Percentiles rank a stretch among this genome's conserved stretches.
Evolutionary conservation across 2,888 invertebrate genomes (phyloP).

Genomic region (Argynnis bischoffii): DNA sequence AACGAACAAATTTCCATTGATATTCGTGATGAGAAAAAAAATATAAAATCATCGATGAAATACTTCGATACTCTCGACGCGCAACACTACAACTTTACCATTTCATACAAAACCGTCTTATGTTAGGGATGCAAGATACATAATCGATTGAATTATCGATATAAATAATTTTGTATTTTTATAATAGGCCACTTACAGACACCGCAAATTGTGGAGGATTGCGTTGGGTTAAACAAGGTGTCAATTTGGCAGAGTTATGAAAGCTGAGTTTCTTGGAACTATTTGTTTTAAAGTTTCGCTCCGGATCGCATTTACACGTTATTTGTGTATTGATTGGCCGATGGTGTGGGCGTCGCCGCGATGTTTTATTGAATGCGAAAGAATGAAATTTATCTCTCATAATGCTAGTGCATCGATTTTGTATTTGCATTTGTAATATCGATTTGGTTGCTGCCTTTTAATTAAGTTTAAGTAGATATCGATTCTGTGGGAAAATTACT

Average conservation of each 20-base stretch:
- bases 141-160: slow-evolving; percentile 36
- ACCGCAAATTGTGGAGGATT: slow-evolving; percentile 78
- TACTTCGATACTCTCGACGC: slow-evolving; percentile 63
- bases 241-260: slow-evolving; percentile 81
- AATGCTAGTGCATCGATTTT: slow-evolving; percentile 23
- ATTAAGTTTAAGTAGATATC: background rate
- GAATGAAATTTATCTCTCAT: slow-evolving; percentile 35
- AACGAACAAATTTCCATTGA: slow-evolving; percentile 80
- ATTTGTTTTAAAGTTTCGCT: slow-evolving; percentile 74
- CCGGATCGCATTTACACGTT: slow-evolving; percentile 61
- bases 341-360: slow-evolving; percentile 62
- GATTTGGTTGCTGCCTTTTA: slow-evolving; percentile 12
- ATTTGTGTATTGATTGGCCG: slow-evolving; percentile 65
- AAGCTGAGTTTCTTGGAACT: slow-evolving; percentile 76
- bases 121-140: slow-evolving; percentile 39
- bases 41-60: slow-evolving; percentile 75
- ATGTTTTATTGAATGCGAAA: slow-evolving; percentile 64
- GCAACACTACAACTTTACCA: slow-evolving; percentile 50
- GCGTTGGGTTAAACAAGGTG: slow-evolving; percentile 78
- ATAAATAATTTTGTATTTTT: slow-evolving; percentile 53
- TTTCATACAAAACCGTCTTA: slow-evolving; percentile 40
- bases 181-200: slow-evolving; percentile 80
- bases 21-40: slow-evolving; percentile 80
- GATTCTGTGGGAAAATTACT: background rate
- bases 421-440: slow-evolving; percentile 2